phyloP scores from a whole-genome alignment of 2,888 invertebrate genomes.

The Cybosia mesomella region DNA sequence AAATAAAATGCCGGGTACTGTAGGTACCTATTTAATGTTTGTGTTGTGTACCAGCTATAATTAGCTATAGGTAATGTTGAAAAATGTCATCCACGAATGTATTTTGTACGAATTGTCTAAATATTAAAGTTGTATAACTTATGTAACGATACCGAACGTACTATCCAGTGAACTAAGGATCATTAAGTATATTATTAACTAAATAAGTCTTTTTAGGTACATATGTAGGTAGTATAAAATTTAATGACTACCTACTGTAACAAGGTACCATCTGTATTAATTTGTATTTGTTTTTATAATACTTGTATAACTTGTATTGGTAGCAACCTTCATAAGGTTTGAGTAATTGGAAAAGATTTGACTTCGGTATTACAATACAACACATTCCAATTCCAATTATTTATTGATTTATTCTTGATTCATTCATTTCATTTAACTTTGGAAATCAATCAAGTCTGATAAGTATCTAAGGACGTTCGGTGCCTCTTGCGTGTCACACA shows the following conservation, averaged over 20 bases:
- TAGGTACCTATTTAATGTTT: not conserved
- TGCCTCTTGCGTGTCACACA: too few species aligned
- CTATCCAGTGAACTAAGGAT: not conserved
- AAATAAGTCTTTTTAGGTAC: not conserved
- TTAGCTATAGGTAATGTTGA: not conserved
- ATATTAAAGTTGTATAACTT: not conserved
- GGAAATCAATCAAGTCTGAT: too few species aligned
- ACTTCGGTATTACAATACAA: too few species aligned
- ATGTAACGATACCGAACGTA: not conserved
- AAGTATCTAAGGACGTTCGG: too few species aligned
- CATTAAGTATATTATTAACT: not conserved
- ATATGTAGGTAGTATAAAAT: not conserved
- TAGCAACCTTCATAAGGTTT: not conserved
- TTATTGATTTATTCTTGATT: too few species aligned
- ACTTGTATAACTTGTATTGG: not conserved
- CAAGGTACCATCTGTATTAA: not conserved
- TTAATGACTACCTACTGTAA: not conserved
- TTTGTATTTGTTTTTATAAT: not conserved
- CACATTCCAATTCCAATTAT: too few species aligned
- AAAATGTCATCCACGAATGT: not conserved
- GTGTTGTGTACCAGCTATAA: not conserved
- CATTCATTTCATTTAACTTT: too few species aligned
- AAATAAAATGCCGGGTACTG: too few species aligned
- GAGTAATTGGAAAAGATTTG: not conserved
- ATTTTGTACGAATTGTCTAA: not conserved